Evolutionary conservation across 2,113 vertebrate species (phyloP).

Genomic region (Erythrolamprus reginae): DNA sequence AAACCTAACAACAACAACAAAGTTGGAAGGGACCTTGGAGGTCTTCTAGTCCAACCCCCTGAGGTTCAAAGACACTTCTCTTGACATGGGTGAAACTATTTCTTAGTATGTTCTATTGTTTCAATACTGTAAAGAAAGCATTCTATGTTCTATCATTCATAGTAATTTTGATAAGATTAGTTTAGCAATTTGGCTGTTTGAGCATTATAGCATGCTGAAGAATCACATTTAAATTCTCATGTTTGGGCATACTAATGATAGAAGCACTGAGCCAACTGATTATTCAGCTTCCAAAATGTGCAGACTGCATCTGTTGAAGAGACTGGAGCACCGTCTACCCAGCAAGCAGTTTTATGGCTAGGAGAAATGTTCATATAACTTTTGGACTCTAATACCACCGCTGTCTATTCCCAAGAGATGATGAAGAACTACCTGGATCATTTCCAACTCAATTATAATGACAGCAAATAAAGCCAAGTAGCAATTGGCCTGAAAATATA

Average conservation of each 20-base stretch:
- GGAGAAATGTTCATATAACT: neutral
- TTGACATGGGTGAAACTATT: neutral
- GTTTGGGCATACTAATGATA: neutral
- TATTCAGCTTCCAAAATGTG: neutral
- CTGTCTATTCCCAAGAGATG: neutral
- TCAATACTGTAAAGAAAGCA: neutral
- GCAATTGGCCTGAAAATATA: conserved; percentile 4
- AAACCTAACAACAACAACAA: no score
- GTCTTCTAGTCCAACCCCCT: no score
- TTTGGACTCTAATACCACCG: neutral
- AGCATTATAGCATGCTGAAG: fast-evolving
- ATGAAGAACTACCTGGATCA: neutral
- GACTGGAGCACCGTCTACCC: neutral
- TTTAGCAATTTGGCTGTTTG: neutral
- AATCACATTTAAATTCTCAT: neutral
- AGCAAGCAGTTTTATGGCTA: neutral
- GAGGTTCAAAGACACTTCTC: neutral
- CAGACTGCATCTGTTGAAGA: neutral
- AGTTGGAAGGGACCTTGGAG: no score
- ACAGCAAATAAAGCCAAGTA: neutral
- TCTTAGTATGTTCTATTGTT: neutral
- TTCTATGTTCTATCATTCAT: neutral
- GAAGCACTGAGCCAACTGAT: neutral
- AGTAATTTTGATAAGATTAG: neutral
- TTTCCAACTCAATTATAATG: conserved; percentile 15